Conservation (phyloP, 2,888 invertebrate species). For the Cryptocephalus primarius region DNA sequence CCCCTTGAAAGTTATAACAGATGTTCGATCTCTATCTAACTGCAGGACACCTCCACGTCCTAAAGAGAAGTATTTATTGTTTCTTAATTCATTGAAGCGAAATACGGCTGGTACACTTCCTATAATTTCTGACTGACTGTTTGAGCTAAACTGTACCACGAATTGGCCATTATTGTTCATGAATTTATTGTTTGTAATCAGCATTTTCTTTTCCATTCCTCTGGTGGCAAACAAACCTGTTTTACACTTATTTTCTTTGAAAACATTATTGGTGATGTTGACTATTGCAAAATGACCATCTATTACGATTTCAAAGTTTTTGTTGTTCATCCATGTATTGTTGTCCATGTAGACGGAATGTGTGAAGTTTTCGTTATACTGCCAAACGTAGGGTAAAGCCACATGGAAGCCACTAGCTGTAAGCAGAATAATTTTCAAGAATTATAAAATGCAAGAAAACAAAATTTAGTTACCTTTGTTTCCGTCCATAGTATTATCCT, state of each 20-base stretch:
- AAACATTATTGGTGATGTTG: conserved; percentile 76
- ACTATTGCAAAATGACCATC: conserved; percentile 89
- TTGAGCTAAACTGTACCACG: conserved; percentile 78
- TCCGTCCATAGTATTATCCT: conserved; percentile 75
- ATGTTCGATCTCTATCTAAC: conserved; percentile 51
- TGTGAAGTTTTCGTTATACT: conserved; percentile 88
- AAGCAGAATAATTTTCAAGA: background rate
- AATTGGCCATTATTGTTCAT: conserved; percentile 69
- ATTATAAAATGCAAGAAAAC: too few relatives aligned
- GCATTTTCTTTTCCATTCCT: conserved; percentile 95
- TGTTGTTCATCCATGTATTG: conserved; percentile 78
- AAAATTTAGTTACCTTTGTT: conserved; percentile 42
- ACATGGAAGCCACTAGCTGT: conserved; percentile 76
- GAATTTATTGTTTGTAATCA: conserved; percentile 70
- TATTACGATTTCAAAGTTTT: conserved; percentile 72
- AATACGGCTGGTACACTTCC: conserved; percentile 75
- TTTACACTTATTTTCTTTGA: conserved; percentile 76
- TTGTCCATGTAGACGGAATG: conserved; percentile 83
- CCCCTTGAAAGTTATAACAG: conserved; percentile 84
- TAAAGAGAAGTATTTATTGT: conserved; percentile 45
- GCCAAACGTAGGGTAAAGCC: conserved; percentile 87
- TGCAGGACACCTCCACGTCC: conserved; percentile 30
- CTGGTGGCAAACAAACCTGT: conserved; percentile 66
- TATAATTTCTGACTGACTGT: conserved; percentile 88
- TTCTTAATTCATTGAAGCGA: conserved; percentile 63